Base-by-base conservation (phyloP, 2,888 invertebrate genomes). In the Mythimna vitellina region DNA sequence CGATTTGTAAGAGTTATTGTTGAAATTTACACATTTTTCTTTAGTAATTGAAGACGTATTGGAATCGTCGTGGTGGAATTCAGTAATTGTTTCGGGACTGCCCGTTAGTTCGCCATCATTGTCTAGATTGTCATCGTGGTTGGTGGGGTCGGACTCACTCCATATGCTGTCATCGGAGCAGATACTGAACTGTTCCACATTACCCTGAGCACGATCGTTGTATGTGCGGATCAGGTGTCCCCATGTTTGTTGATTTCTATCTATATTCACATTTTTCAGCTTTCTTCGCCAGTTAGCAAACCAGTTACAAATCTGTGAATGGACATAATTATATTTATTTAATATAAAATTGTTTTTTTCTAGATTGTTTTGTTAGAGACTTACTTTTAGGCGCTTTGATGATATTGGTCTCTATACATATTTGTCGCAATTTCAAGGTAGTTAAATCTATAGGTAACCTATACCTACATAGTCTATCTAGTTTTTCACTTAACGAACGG, bases 201-300 rank as follows among this genome's bases (percentile, higher is more conserved):
- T 98, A 17, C 98, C 98, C 78, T 97, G 97, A 0, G 98, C 98
- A 82, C 97, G 97, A 78, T 97, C 97, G 90, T 98, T 98, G 93
- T 98, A 98, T 14, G 97, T 97, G 85, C 97, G 97, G 73, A 97
- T 98, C 8, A 98, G 95, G 89, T 97, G 97, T 3, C 97, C 97
- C 98, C 98, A 98, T 0, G 98, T 97, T 86, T 97, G 97, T 85
- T 97, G 97, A 76, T 97, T 97, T 64, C 97, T 96, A 87, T 98
- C 97, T 57, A 96, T 96, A 80, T 97, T 97, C 0, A 97, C 97
- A 89, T 98, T 98, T 93, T 98, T 98, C 72, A 98, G 92, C 90
- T 98, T 98, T 86, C 98, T 94, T 75, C 98, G 96, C 98, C 98
- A 98, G 88, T 98, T 98, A n/a, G 98, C 98, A 90, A 98, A 98